Evolutionary conservation across 1,140 invertebrate genomes (phyloP).

Genomic region (Zelostemma sp.): DNA sequence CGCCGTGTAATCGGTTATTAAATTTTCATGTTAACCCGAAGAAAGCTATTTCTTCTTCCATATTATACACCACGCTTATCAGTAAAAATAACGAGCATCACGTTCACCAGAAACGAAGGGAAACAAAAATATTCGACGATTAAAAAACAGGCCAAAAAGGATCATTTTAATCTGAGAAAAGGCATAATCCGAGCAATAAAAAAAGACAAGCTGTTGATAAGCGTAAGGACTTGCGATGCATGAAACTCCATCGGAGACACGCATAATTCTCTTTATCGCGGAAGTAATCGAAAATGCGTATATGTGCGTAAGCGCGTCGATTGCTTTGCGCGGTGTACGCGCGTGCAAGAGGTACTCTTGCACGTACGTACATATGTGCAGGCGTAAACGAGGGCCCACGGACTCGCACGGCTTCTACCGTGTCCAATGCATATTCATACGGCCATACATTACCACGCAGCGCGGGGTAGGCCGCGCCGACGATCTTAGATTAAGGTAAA

Average conservation of each 20-base stretch:
- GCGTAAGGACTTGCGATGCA: background rate
- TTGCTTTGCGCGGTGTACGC: slow-evolving; percentile 21
- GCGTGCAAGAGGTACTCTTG: slow-evolving; percentile 39
- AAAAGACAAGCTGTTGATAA: background rate
- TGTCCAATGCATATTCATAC: slow-evolving; percentile 71
- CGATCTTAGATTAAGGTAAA: slow-evolving; percentile 73
- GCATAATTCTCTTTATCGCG: slow-evolving; percentile 3
- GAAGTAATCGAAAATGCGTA: slow-evolving; percentile 2
- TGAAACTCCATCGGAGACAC: slow-evolving; percentile 7
- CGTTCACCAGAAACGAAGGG: no score
- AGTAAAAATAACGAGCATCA: no score
- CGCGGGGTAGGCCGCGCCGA: slow-evolving; percentile 55
- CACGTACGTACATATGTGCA: slow-evolving; percentile 44
- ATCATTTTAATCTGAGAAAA: no score
- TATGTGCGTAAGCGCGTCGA: slow-evolving; percentile 5
- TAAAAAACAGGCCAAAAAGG: no score
- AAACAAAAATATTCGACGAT: no score
- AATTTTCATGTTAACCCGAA: slow-evolving; percentile 35
- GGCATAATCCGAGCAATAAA: no score
- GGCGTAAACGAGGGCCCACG: slow-evolving; percentile 45
- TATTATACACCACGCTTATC: no score
- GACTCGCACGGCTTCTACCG: slow-evolving; percentile 54
- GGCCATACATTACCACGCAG: slow-evolving; percentile 65
- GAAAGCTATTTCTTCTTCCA: slow-evolving; percentile 29
- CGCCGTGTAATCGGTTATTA: slow-evolving; percentile 46